These are phyloP conservation scores for Phymatocera aterrima DNA, from an alignment of 2,888 invertebrate species.

Conservation along the genomic window DNA sequence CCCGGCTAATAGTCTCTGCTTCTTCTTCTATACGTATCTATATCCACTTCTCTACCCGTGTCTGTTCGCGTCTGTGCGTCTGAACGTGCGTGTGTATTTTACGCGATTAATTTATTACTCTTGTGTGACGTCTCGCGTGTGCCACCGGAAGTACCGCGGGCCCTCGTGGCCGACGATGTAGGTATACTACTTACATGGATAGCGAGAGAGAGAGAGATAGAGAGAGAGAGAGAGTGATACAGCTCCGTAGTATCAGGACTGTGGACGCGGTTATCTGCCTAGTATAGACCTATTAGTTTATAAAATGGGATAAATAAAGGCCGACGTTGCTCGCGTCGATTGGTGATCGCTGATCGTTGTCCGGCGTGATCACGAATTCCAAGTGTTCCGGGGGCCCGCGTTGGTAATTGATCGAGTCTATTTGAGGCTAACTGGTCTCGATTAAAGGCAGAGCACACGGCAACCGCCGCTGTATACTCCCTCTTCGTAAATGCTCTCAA, in stretches of 20 bases:
- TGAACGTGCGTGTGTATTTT: not conserved
- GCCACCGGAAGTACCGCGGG: constrained; percentile 34
- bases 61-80: not conserved
- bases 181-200: not conserved
- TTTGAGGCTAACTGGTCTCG: constrained; percentile 44
- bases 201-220: too few species aligned
- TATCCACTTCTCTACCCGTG: not conserved
- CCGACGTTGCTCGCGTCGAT: constrained; percentile 49
- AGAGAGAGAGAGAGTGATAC: too few species aligned
- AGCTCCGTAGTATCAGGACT: too few species aligned
- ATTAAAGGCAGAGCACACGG: constrained; percentile 37
- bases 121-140: constrained; percentile 41
- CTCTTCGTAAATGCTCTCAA: constrained; percentile 12
- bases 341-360: constrained; percentile 31
- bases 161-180: not conserved
- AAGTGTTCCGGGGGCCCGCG: constrained; percentile 44
- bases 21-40: not conserved
- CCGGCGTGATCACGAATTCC: constrained; percentile 37
- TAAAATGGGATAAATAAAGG: constrained; percentile 47
- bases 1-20: too few species aligned
- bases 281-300: not conserved
- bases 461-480: not conserved
- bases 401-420: constrained; percentile 45
- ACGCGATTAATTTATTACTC: constrained; percentile 37
- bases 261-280: too few species aligned